phyloP scores from a whole-genome alignment of 1,140 invertebrate genomes.

The Frieseomelitta varia region DNA sequence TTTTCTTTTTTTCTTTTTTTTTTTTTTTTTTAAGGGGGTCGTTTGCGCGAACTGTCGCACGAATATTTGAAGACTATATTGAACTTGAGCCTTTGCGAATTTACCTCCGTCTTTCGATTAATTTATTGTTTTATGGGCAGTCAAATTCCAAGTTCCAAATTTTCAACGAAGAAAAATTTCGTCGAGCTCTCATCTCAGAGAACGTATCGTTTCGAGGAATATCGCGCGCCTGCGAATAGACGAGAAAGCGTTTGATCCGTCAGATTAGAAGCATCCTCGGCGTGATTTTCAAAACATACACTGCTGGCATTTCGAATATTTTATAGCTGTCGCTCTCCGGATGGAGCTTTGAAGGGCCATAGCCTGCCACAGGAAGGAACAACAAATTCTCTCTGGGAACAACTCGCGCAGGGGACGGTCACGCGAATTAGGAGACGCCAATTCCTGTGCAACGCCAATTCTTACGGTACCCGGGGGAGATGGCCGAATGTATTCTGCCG shows the following conservation, averaged over 20 bases:
- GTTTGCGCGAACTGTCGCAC: too few relatives aligned
- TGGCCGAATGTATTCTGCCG: slow-evolving; percentile 4
- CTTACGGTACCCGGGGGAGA: slow-evolving; percentile 1
- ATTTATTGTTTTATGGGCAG: too few relatives aligned
- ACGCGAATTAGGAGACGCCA: slow-evolving; percentile 36
- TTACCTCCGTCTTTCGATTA: too few relatives aligned
- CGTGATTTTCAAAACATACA: slow-evolving; percentile 2
- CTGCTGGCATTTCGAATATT: background rate
- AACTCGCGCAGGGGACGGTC: background rate
- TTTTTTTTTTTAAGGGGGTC: too few relatives aligned
- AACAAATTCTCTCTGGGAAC: background rate
- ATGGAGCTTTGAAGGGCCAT: slow-evolving; percentile 35
- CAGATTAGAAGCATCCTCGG: background rate
- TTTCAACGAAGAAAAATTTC: too few relatives aligned
- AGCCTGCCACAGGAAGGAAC: too few relatives aligned
- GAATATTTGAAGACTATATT: too few relatives aligned
- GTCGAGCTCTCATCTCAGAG: background rate
- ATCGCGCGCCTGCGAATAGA: background rate
- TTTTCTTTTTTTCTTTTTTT: too few relatives aligned
- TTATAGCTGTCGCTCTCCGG: background rate
- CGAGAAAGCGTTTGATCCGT: background rate
- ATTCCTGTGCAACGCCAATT: background rate
- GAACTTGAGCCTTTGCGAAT: too few relatives aligned
- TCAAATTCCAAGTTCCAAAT: too few relatives aligned
- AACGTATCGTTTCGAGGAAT: background rate